These are phyloP conservation scores for Oryzaephilus surinamensis DNA, from an alignment of 1,140 invertebrate species.

Conservation along the genomic window DNA sequence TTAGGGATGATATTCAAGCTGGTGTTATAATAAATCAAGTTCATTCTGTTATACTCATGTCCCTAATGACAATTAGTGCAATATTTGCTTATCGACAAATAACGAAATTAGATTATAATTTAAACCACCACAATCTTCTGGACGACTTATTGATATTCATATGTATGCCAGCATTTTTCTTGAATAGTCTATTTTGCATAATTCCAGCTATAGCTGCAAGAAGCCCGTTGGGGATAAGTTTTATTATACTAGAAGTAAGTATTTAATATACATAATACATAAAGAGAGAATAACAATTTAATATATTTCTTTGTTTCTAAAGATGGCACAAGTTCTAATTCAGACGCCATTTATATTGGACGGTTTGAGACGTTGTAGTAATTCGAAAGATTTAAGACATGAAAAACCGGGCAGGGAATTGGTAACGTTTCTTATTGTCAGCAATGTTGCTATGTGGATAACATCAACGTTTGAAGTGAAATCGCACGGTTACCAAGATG, in stretches of 20 bases:
- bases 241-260: too few species aligned
- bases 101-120: too few species aligned
- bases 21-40: slow-evolving; percentile 11
- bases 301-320: too few species aligned
- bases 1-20: slow-evolving; percentile 1
- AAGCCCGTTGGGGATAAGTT: too few species aligned
- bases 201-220: too few species aligned
- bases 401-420: slow-evolving; percentile 70
- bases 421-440: slow-evolving; percentile 72
- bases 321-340: slow-evolving; percentile 59
- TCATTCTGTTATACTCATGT: slow-evolving; percentile 12
- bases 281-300: too few species aligned
- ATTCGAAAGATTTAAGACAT: slow-evolving; percentile 45
- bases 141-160: too few species aligned
- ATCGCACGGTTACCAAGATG: slow-evolving; percentile 64
- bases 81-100: slow-evolving; percentile 18
- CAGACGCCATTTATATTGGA: slow-evolving; percentile 80
- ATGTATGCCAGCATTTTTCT: too few species aligned
- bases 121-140: too few species aligned
- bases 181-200: too few species aligned
- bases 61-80: slow-evolving; percentile 19
- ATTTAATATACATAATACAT: too few species aligned
- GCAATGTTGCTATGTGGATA: slow-evolving; percentile 80
- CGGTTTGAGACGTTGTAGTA: slow-evolving; percentile 59
- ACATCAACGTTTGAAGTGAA: slow-evolving; percentile 76